phyloP scores from a whole-genome alignment of 2,113 vertebrate species.

The Spea multiplicata region DNA sequence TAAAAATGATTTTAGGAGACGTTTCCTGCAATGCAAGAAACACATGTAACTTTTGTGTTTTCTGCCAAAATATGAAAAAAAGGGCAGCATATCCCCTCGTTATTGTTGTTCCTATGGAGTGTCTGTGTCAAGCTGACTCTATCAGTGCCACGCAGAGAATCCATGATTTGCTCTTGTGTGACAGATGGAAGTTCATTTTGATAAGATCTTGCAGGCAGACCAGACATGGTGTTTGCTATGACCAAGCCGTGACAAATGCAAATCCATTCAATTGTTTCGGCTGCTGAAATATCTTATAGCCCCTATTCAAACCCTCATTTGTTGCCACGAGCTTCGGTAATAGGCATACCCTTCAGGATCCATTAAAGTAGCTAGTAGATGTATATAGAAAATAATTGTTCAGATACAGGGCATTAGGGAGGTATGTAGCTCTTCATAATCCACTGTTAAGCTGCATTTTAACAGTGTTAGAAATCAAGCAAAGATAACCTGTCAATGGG shows the following conservation, averaged over 20 bases:
- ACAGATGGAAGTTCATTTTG: conserved; percentile 34
- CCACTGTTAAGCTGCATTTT: background rate
- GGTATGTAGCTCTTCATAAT: background rate
- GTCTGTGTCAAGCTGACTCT: conserved; percentile 23
- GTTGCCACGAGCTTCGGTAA: no score
- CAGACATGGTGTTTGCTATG: conserved; percentile 7
- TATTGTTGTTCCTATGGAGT: conserved; percentile 5
- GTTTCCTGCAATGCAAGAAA: conserved; percentile 14
- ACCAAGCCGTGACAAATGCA: background rate
- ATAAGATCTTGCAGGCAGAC: conserved; percentile 22
- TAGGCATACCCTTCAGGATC: no score
- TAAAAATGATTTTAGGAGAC: background rate
- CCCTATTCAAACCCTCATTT: background rate
- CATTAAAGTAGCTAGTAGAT: no score
- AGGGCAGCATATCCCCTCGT: conserved; percentile 9
- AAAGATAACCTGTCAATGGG: background rate
- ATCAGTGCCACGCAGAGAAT: conserved; percentile 33
- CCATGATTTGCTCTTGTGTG: conserved; percentile 28
- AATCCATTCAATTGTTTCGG: background rate
- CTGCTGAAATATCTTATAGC: background rate
- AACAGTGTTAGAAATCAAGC: background rate
- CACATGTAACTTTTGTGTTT: background rate
- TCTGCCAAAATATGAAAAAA: conserved; percentile 17
- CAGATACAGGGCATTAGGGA: background rate
- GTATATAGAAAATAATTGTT: background rate